Evolutionary conservation across 2,888 invertebrate species (phyloP), one percentile per base, ranked within the genome.

Genomic region (Parnassius glacialis): DNA sequence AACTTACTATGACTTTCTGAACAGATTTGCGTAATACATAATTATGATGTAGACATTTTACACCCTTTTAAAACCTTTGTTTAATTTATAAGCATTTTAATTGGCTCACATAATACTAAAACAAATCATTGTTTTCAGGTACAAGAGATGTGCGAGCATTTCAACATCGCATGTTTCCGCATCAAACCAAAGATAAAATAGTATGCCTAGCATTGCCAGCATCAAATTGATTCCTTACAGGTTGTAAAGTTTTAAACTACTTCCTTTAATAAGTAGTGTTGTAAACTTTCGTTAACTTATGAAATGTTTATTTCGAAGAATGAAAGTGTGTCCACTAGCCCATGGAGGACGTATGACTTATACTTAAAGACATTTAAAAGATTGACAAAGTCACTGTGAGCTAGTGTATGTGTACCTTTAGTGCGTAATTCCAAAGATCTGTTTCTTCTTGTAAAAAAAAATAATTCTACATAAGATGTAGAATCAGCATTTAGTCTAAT

Each of bases 81-180:
- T 34, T 5, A 34, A 34, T 34, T 34, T 34, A 34, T 7, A 34
- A 34, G 34, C 34, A 34, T 20, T 20, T 20, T 20, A 2, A 20
- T 2, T 20, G 20, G 20, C 34, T 7, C 34, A 34, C 7, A 7
- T 34, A 34, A 25, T 25, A 25, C 25, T 5, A 7, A 34, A 11
- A 43, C 43, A 34, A 50, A n/a, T 61, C 43, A 59, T 61, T 59
- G 41, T 65, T 93, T 92, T 45, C 90, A 97, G 97, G 97, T 98
- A n/a, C 95, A 95, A 73, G 97, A 98, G 90, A 97, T 98, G 98
- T 98, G 98, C 82, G 92, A 94, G 67, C 97, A 98, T 88, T 98
- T 98, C 87, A 95, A 95, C 75, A 97, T 98, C 75, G 92, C 95
- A 74, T 97, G 97, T 87, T 98, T 98, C 92, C 85, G 79, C 76